Evolutionary conservation across 2,888 invertebrate species (phyloP), one percentile per base, ranked within the genome.

Genomic region (Drosophila falleni): DNA sequence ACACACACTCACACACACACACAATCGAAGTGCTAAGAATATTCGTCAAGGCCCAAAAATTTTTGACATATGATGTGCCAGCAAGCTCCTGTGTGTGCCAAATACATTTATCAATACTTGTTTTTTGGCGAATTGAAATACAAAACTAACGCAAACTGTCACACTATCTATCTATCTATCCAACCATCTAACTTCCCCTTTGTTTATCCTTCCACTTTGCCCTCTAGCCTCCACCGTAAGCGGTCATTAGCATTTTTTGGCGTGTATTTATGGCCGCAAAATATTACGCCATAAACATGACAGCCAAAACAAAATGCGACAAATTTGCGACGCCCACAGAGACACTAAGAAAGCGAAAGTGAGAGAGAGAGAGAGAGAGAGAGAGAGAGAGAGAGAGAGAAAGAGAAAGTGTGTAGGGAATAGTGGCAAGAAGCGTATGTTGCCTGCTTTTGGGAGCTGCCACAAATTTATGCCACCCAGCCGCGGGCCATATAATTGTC

Each of bases 291-390:
- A 84, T 84, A 84, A 84, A 84, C 87, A 81, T 83, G 83, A 74
- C 87, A 89, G 84, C 87, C 73, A 79, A 87, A 56, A 84, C 85
- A 89, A 84, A 89, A 87, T 85, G 89, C 84, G 84, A 89, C 89
- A 87, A 84, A 89, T 84, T 84, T 85, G 86, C 85, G 71, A 73
- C 78, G 70, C 75, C 75, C 54, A 53, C 47, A 31, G 29, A 10
- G 13, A 37, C 8, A 23, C 37, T 11, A 15, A 11, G 6, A 39
- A n/a, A 37, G 53, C 2, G 10, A 1, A 1, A 13, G 35, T 16
- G 37, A 23, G 5, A 41, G 31, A n/a, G 11, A 9, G 4, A 35
- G 26, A 1, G 9, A 37, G 23, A 16, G 15, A 13, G 26, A n/a
- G n/a, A 11, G 6, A 39, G 11, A 37, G 53, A 2, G 10, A 11